Evolutionary conservation across 2,888 invertebrate genomes (phyloP).

Genomic region (Lepas anatifera): DNA sequence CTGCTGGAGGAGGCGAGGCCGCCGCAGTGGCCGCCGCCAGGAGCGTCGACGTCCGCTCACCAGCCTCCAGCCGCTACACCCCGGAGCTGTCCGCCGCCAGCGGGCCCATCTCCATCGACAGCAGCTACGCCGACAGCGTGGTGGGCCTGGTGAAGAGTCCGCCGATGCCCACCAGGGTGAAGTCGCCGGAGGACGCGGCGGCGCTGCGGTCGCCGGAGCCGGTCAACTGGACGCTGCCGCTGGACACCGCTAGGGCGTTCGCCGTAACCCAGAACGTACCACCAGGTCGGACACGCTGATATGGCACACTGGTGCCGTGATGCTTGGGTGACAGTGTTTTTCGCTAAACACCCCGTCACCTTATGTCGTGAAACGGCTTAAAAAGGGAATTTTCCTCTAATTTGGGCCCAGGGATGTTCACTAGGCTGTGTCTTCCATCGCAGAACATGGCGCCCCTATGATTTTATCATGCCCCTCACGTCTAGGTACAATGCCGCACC

Average conservation of each 20-base stretch:
- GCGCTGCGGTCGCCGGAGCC: slow-evolving; percentile 86
- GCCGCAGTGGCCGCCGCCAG: too few relatives aligned
- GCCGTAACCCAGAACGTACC: slow-evolving; percentile 85
- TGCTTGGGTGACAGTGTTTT: too few relatives aligned
- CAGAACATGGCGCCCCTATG: too few relatives aligned
- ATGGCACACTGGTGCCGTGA: not conserved
- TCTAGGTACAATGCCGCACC: too few relatives aligned
- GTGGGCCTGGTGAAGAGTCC: slow-evolving; percentile 64
- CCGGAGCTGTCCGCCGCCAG: not conserved
- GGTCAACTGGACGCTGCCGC: slow-evolving; percentile 87
- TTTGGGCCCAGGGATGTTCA: too few relatives aligned
- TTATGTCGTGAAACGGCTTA: too few relatives aligned
- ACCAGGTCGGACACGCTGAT: slow-evolving; percentile 34
- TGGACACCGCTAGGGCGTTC: slow-evolving; percentile 86
- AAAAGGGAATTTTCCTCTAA: too few relatives aligned
- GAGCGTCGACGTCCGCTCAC: too few relatives aligned
- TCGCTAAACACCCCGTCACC: too few relatives aligned
- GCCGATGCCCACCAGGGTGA: slow-evolving; percentile 82
- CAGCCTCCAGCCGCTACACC: not conserved
- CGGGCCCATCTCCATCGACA: not conserved
- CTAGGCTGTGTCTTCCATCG: too few relatives aligned
- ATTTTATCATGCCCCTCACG: too few relatives aligned
- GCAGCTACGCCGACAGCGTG: too few relatives aligned
- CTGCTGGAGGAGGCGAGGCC: not conserved
- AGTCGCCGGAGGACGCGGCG: slow-evolving; percentile 58